These are phyloP conservation scores for Erinaceus europaeus DNA, from an alignment of 2,113 vertebrate genomes.

Conservation along the genomic window DNA sequence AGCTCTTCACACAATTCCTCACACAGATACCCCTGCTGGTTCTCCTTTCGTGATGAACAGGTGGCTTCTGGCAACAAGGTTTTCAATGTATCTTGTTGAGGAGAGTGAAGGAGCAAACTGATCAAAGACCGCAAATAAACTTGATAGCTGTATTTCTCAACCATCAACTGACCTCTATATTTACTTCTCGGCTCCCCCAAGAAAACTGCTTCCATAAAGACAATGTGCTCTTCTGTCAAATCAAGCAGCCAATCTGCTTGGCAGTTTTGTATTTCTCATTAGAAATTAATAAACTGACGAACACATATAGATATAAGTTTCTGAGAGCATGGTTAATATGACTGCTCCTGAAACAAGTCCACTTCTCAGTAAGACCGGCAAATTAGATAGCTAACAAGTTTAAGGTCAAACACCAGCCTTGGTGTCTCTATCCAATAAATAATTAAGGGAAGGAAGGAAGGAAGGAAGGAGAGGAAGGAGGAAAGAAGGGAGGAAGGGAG, in stretches of 20 bases:
- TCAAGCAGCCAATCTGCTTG: constrained; percentile 25
- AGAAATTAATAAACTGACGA: constrained; percentile 43
- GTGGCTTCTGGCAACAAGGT: background rate
- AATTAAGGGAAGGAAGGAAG: no score
- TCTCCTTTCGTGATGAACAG: background rate
- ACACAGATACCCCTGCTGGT: constrained; percentile 11
- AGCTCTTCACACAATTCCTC: background rate
- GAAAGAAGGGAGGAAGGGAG: no score
- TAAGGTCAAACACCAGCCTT: constrained; percentile 30
- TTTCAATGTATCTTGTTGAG: constrained; percentile 7
- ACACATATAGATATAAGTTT: background rate
- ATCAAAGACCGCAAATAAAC: constrained; percentile 32
- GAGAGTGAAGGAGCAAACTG: background rate
- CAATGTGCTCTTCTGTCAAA: constrained; percentile 30
- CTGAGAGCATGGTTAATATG: background rate
- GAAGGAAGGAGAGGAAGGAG: no score
- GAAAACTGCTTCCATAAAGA: constrained; percentile 16
- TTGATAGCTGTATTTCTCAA: constrained; percentile 37
- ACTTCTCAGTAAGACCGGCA: background rate
- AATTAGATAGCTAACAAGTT: background rate
- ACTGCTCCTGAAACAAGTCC: background rate
- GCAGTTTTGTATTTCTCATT: constrained; percentile 39
- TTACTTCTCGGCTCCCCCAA: constrained; percentile 24
- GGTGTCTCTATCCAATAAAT: no score
- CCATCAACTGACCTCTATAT: constrained; percentile 28